Conservation (phyloP, 2,797 vertebrate genomes). For the Enteromius mattozi region DNA sequence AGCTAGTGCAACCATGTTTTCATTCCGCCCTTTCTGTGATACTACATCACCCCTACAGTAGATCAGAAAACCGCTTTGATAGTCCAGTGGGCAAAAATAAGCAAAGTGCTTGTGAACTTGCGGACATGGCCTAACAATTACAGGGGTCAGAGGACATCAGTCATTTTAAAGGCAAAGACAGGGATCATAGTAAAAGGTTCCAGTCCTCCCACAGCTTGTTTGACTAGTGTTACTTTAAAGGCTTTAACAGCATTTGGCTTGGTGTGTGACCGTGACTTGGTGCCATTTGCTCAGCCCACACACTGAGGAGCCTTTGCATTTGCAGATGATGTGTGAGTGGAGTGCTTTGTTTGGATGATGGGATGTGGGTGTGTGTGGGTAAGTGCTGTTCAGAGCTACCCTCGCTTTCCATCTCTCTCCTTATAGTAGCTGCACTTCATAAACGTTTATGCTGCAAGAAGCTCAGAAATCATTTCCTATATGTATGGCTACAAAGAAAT, state of each 20-base stretch:
- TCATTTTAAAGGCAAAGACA: conserved; percentile 23
- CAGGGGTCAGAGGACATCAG: not conserved
- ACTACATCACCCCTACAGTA: conserved; percentile 41
- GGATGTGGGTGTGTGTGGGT: conserved; percentile 61
- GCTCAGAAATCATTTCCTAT: conserved; percentile 27
- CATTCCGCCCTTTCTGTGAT: conserved; percentile 36
- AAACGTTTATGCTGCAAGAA: conserved; percentile 39
- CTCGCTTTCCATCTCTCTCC: conserved; percentile 46
- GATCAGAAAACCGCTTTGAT: conserved; percentile 44
- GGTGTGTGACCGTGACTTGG: conserved; percentile 54
- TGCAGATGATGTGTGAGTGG: conserved; percentile 58
- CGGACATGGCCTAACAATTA: not conserved
- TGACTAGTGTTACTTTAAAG: conserved; percentile 50
- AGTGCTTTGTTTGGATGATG: conserved; percentile 59
- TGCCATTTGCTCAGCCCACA: conserved; percentile 60
- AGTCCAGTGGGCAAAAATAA: conserved; percentile 49
- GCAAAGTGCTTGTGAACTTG: conserved; percentile 44
- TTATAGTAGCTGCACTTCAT: conserved; percentile 43
- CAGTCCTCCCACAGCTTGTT: conserved; percentile 42
- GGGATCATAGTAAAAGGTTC: conserved; percentile 34
- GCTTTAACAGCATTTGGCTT: conserved; percentile 56
- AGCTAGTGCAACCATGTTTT: conserved; percentile 46
- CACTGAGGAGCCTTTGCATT: conserved; percentile 52
- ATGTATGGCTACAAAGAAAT: conserved; percentile 13
- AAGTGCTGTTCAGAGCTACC: conserved; percentile 51